Evolutionary conservation across 2,113 vertebrate genomes (phyloP).

Genomic region (Machaerirhynchus nigripectus): DNA sequence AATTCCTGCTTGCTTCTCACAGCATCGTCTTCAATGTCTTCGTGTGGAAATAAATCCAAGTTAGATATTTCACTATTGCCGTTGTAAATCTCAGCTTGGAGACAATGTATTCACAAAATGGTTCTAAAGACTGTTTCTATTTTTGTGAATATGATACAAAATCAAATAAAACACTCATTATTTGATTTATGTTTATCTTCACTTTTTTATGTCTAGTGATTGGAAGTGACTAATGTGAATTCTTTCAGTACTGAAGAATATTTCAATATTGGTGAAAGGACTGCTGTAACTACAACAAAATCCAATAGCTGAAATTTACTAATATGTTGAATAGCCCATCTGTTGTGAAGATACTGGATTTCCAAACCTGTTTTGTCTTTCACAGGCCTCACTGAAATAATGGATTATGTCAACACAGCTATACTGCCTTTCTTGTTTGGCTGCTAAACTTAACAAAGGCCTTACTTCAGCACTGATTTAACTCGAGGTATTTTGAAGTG

Average conservation of each 20-base stretch:
- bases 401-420: neutral
- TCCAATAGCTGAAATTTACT: neutral
- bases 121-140: conserved; percentile 56
- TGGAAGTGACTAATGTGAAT: neutral
- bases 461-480: conserved; percentile 44
- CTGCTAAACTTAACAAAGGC: neutral
- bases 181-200: conserved; percentile 3
- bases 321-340: neutral
- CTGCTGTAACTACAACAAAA: neutral
- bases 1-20: conserved; percentile 53
- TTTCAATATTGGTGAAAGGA: neutral
- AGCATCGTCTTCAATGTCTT: conserved; percentile 8
- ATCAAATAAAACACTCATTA: conserved; percentile 68
- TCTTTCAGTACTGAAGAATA: neutral
- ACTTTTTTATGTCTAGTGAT: neutral
- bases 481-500: conserved; percentile 20
- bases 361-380: neutral
- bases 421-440: conserved; percentile 7
- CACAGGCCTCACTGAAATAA: neutral
- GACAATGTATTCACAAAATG: conserved; percentile 52
- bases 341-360: neutral
- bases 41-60: conserved; percentile 1
- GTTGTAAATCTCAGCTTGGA: conserved; percentile 46
- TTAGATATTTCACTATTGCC: conserved; percentile 41
- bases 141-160: conserved; percentile 56